Evolutionary conservation across 2,888 invertebrate species (phyloP).

Genomic region (Emmelina monodactyla): DNA sequence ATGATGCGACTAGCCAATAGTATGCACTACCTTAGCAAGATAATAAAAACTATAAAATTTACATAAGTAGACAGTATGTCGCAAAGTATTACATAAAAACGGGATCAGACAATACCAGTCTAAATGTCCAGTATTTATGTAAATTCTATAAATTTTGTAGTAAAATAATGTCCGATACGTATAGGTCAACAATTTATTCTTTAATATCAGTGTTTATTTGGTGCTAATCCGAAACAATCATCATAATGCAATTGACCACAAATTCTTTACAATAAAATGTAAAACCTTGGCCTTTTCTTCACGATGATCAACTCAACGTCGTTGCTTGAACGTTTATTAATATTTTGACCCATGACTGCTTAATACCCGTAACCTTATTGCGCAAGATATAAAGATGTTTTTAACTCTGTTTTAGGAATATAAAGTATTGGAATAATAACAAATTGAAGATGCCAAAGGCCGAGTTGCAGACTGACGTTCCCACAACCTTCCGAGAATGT

Average conservation of each 20-base stretch:
- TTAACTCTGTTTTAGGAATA: constrained; percentile 13
- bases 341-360: constrained; percentile 22
- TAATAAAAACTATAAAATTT: no score
- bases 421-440: not conserved
- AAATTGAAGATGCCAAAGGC: constrained; percentile 40
- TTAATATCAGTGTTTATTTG: no score
- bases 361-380: constrained; percentile 21
- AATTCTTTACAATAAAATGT: constrained; percentile 41
- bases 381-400: constrained; percentile 22
- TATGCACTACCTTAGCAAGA: no score
- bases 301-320: constrained; percentile 34
- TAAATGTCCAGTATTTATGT: no score
- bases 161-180: no score
- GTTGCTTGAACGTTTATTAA: constrained; percentile 34
- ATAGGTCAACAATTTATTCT: no score
- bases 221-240: constrained; percentile 33
- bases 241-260: constrained; percentile 49
- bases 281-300: constrained; percentile 51
- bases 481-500: constrained; percentile 40
- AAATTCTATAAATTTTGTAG: no score
- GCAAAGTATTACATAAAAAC: no score
- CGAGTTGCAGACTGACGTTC: constrained; percentile 38
- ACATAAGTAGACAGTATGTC: no score
- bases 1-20: no score
- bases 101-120: no score